These are phyloP conservation scores for Tenthredo scrophulariae DNA, from an alignment of 2,888 invertebrate genomes.

Conservation along the genomic window DNA sequence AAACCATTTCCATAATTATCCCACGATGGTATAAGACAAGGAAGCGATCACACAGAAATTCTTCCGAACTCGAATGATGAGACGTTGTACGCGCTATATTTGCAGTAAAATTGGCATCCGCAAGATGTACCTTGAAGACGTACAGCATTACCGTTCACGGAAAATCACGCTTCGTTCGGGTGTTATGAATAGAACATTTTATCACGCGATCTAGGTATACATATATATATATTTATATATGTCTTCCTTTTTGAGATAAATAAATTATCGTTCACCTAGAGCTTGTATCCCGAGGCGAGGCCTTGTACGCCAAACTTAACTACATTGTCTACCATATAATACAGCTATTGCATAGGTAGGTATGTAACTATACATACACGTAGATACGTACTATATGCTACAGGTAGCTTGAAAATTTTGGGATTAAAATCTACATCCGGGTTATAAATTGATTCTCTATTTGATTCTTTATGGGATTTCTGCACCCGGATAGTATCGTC, in stretches of 20 bases:
- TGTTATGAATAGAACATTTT: constrained; percentile 8
- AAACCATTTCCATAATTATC: constrained; percentile 73
- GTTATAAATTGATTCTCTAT: constrained; percentile 14
- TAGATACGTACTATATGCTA: neutral
- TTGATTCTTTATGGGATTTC: constrained; percentile 19
- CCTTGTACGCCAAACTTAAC: neutral
- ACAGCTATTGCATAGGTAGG: neutral
- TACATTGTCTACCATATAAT: constrained; percentile 4
- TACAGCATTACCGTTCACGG: constrained; percentile 48
- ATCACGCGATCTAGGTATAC: constrained; percentile 25
- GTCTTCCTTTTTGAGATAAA: neutral
- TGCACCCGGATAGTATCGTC: constrained; percentile 24
- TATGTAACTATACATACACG: neutral
- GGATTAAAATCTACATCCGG: constrained; percentile 15
- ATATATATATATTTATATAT: neutral
- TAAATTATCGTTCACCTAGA: constrained; percentile 7
- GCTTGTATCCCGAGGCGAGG: constrained; percentile 6
- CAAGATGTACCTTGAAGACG: constrained; percentile 10
- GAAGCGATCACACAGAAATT: constrained; percentile 47
- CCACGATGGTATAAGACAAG: constrained; percentile 61
- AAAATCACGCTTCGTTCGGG: constrained; percentile 52
- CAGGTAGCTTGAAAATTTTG: neutral
- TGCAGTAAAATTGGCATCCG: constrained; percentile 42
- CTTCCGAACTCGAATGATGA: constrained; percentile 30
- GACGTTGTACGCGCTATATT: constrained; percentile 51